Evolutionary conservation across 2,888 invertebrate species (phyloP).

Genomic region (Rhaphigaster nebulosa): DNA sequence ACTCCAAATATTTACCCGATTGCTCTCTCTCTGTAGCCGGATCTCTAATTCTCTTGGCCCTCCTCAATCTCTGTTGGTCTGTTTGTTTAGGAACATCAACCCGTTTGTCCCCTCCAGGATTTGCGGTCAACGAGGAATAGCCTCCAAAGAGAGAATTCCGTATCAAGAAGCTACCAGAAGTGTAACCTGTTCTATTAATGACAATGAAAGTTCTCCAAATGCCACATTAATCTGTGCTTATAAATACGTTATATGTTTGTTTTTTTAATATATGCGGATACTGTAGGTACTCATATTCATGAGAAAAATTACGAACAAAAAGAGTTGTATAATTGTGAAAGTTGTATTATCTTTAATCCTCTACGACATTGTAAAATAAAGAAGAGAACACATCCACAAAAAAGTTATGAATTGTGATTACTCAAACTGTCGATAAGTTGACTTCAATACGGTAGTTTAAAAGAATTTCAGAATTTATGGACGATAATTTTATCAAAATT

Average conservation of each 20-base stretch:
- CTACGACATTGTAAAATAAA: no score
- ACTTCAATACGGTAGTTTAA: no score
- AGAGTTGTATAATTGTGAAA: no score
- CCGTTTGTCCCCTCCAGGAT: conserved; percentile 37
- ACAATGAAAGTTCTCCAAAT: background rate
- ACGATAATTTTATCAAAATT: no score
- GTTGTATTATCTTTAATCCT: no score
- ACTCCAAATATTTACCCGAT: conserved; percentile 47
- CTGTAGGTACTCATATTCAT: no score
- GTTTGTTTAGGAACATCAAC: conserved; percentile 42
- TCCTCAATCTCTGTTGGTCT: conserved; percentile 49
- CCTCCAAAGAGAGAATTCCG: background rate
- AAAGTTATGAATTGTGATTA: no score
- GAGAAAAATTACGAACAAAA: no score
- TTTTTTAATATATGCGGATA: background rate
- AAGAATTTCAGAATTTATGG: no score
- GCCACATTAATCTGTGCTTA: background rate
- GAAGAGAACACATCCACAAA: no score
- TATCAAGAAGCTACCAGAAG: background rate
- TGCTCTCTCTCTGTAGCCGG: conserved; percentile 40
- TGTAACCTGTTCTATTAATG: background rate
- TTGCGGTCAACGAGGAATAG: conserved; percentile 19
- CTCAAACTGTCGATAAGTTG: no score
- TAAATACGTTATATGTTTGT: background rate
- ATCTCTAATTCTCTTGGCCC: conserved; percentile 48